Percentiles rank a stretch among this genome's conserved stretches.
phyloP scores from a whole-genome alignment of 2,797 vertebrate genomes.

The Bradypodion ventrale region DNA sequence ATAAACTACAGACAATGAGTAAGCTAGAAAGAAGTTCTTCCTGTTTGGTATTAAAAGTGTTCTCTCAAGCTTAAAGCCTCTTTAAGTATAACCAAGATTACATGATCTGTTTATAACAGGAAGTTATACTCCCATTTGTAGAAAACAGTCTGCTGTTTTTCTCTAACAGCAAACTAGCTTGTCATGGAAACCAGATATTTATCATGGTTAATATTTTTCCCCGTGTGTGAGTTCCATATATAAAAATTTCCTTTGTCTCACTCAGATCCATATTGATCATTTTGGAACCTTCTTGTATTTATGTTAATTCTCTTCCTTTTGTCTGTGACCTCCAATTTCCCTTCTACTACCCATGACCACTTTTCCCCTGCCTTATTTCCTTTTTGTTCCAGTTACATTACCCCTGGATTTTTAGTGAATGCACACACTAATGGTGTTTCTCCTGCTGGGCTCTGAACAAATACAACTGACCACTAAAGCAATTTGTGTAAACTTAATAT shows the following conservation, averaged over 20 bases:
- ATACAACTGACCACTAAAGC: conserved; percentile 36
- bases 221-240: neutral
- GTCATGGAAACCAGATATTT: conserved; percentile 15
- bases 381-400: conserved; percentile 41
- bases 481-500: conserved; percentile 42
- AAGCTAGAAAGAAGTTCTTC: neutral
- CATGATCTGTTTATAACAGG: neutral
- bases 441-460: conserved; percentile 28
- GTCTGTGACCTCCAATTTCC: conserved; percentile 18
- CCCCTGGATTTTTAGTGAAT: conserved; percentile 27
- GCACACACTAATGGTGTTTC: conserved; percentile 28
- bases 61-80: neutral
- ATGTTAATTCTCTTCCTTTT: conserved; percentile 29
- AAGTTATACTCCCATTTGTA: neutral
- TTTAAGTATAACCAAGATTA: conserved; percentile 3
- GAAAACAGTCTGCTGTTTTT: conserved; percentile 24
- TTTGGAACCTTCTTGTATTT: conserved; percentile 19
- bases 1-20: neutral
- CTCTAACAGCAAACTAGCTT: conserved; percentile 19
- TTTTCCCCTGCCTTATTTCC: conserved; percentile 1
- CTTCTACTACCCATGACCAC: conserved; percentile 6
- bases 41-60: neutral
- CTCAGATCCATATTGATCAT: conserved; percentile 28
- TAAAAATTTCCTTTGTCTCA: neutral
- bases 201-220: conserved; percentile 16